These are phyloP conservation scores for Cabera pusaria DNA, from an alignment of 2,888 invertebrate genomes.

Conservation along the genomic window DNA sequence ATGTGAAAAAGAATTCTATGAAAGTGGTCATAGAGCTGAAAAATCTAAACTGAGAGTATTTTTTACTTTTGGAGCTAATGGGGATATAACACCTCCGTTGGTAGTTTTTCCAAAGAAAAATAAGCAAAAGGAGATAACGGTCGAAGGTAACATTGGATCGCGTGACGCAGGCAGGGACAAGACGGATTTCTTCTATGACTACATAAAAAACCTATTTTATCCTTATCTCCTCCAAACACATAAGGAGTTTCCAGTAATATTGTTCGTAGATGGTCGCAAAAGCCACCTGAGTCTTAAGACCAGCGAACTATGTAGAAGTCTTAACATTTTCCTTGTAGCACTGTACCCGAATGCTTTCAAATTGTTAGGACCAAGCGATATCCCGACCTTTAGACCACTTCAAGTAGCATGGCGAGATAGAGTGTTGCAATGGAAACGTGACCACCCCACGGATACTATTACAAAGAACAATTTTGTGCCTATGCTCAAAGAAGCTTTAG, in stretches of 20 bases:
- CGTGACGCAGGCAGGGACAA: constrained; percentile 62
- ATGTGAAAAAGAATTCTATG: constrained; percentile 47
- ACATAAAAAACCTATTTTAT: constrained; percentile 45
- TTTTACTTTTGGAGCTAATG: constrained; percentile 53
- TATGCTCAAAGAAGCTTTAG: constrained; percentile 25
- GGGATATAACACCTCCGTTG: constrained; percentile 43
- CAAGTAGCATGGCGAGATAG: constrained; percentile 35
- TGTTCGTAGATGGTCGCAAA: constrained; percentile 44
- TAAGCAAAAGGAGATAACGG: constrained; percentile 42
- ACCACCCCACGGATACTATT: constrained; percentile 20
- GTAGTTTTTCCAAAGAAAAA: constrained; percentile 46
- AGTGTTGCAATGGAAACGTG: constrained; percentile 32
- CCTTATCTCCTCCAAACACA: constrained; percentile 36
- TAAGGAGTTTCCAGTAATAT: constrained; percentile 42
- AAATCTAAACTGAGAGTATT: constrained; percentile 50
- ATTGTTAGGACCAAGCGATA: constrained; percentile 35
- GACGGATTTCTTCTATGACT: constrained; percentile 51
- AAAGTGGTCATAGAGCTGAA: constrained; percentile 45
- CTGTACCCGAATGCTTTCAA: constrained; percentile 34
- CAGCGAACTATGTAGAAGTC: constrained; percentile 17
- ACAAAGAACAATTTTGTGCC: constrained; percentile 32
- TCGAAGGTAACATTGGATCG: constrained; percentile 50
- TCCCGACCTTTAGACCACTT: constrained; percentile 33
- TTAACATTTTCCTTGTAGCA: constrained; percentile 10
- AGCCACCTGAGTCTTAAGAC: constrained; percentile 15